These are phyloP conservation scores for Rapana venosa DNA, from an alignment of 2,888 invertebrate genomes.

Conservation along the genomic window DNA sequence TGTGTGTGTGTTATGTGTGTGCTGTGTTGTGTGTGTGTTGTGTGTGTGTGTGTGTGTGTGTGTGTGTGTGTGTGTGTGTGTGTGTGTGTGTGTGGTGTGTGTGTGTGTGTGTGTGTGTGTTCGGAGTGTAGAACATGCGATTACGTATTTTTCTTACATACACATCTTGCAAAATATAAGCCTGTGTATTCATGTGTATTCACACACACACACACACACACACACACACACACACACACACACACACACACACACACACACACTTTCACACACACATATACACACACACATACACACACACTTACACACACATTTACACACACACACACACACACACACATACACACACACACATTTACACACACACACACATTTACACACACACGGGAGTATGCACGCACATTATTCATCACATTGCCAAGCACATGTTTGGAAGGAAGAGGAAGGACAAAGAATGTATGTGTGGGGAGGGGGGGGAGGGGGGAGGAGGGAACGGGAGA, in stretches of 20 bases:
- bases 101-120: slow-evolving; percentile 26
- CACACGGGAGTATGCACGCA: no score
- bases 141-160: no score
- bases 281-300: slow-evolving; percentile 13
- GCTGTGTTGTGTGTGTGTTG: no score
- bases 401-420: no score
- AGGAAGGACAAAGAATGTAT: no score
- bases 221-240: not conserved
- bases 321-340: slow-evolving; percentile 22
- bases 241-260: slow-evolving; percentile 14
- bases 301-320: slow-evolving; percentile 1
- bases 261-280: not conserved
- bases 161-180: no score
- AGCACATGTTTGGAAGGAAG: no score
- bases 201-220: not conserved
- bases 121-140: no score
- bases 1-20: no score
- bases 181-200: not conserved
- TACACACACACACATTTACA: slow-evolving; percentile 8
- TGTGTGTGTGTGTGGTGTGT: slow-evolving; percentile 29
- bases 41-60: not conserved
- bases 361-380: not conserved
- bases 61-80: slow-evolving; percentile 14
- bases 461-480: no score
- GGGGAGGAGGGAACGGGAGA: no score